Evolutionary conservation across 2,113 vertebrate genomes (phyloP), one percentile per base, ranked within the genome.

Genomic region (Australoheros scitulus): DNA sequence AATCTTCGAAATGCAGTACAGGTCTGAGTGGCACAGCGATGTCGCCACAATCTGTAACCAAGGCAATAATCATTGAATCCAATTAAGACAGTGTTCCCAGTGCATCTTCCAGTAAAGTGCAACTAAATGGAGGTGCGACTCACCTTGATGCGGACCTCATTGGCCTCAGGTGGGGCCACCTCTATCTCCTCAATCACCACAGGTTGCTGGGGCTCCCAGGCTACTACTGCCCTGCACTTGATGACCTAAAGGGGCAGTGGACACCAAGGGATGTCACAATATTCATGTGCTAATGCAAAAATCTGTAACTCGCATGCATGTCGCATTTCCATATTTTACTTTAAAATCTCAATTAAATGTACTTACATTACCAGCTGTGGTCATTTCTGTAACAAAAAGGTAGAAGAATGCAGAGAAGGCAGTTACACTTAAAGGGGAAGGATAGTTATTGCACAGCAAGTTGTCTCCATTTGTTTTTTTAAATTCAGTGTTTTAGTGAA

Each of bases 101-200:
- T 29, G 22, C 5, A 50, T 50, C 15, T 26, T 70, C 22, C 18
- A 24, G 22, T 29, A 7, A 50, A 50, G 1, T 18, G 41, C 5
- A 26, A 11, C 2, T 47, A 24, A 65, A 64, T 64, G 0, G 0
- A 43, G 63, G 38, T 65, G 22, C 13, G 15, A 15, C 13, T 90
- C 80, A 98, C 97, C 96, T 97, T 97, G 75, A 98, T 95, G 3
- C 95, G 95, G 85, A 98, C 91, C 95, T 98, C 96, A 55, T 96
- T 90, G 8, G 91, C 89, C 88, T 97, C 94, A 1, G 96, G 97
- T 3, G 96, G 96, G 3, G 95, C 96, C n/a, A 98, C 97, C 88
- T 97, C 96, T 5, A 97, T 94, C 68, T 98, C 96, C 56, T 98
- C 97, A 7, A 97, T 96, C 83, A 95, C 95, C 80, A 98, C 87